These are phyloP conservation scores for Festucalex cinctus DNA, from an alignment of 2,113 vertebrate species.

Conservation along the genomic window DNA sequence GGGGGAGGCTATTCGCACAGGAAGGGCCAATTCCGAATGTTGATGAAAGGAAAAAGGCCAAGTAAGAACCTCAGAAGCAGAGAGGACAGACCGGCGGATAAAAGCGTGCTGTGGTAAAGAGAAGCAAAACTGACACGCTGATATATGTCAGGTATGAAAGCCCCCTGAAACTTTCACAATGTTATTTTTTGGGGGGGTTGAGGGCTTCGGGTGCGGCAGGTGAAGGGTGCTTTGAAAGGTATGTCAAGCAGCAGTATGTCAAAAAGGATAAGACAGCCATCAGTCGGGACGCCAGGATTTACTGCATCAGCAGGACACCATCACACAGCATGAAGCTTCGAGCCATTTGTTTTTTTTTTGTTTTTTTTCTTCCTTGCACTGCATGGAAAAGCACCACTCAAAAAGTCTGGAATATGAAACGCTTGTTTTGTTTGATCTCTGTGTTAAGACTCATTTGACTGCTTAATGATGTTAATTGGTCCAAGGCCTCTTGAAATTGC, in stretches of 20 bases:
- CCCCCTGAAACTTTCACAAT: not conserved
- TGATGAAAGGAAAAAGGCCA: constrained; percentile 38
- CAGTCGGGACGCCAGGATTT: constrained; percentile 37
- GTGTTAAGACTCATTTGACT: no score
- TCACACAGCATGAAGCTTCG: constrained; percentile 22
- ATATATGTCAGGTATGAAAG: constrained; percentile 28
- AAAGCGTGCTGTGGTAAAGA: constrained; percentile 10
- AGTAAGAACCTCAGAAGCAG: constrained; percentile 25
- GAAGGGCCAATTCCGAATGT: constrained; percentile 1
- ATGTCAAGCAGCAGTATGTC: constrained; percentile 44
- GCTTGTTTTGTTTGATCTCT: not conserved
- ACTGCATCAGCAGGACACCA: constrained; percentile 40
- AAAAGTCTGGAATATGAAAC: not conserved
- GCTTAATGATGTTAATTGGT: no score
- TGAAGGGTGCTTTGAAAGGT: constrained; percentile 38
- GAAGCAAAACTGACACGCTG: constrained; percentile 29
- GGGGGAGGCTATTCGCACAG: constrained; percentile 3
- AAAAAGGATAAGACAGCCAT: constrained; percentile 44
- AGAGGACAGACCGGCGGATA: constrained; percentile 26
- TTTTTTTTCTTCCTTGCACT: not conserved
- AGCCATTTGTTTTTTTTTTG: constrained; percentile 31
- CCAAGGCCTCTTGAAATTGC: no score
- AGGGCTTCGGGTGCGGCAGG: constrained; percentile 30
- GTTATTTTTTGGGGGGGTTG: not conserved
- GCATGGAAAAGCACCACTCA: not conserved